Conservation (phyloP, 1,140 invertebrate species). For the Pogonognathellus flavescens region DNA sequence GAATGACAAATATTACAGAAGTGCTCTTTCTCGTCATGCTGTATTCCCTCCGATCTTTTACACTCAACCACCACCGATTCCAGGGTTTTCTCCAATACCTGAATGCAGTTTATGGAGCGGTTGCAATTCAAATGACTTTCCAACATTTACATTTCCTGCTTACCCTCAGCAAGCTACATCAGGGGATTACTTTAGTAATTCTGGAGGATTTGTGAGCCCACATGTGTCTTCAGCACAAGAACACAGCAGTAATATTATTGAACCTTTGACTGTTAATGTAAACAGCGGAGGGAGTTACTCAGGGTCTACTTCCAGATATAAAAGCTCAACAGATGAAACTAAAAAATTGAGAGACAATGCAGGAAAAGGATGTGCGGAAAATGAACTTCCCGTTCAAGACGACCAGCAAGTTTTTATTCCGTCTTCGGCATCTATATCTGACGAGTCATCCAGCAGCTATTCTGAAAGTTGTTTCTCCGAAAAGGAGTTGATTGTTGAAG, state of each 20-base stretch:
- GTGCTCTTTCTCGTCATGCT: conserved; percentile 17
- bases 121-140: conserved; percentile 54
- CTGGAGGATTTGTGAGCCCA: neutral
- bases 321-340: neutral
- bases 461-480: conserved; percentile 50
- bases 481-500: conserved; percentile 53
- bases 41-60: conserved; percentile 57
- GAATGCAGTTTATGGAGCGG: conserved; percentile 20
- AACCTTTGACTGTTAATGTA: neutral
- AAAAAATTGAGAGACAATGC: neutral
- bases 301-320: too few relatives aligned
- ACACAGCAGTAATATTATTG: neutral
- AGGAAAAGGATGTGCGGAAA: neutral
- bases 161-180: neutral
- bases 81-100: conserved; percentile 41
- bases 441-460: conserved; percentile 5
- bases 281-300: neutral
- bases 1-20: conserved; percentile 51
- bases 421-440: conserved; percentile 36
- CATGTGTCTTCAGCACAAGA: neutral
- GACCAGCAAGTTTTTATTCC: neutral
- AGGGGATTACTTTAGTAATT: conserved; percentile 17
- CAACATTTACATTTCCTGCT: conserved; percentile 8
- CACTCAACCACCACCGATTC: conserved; percentile 19
- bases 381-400: neutral